phyloP scores from a whole-genome alignment of 1,140 invertebrate species.

The Rhopalosiphum maidis region DNA sequence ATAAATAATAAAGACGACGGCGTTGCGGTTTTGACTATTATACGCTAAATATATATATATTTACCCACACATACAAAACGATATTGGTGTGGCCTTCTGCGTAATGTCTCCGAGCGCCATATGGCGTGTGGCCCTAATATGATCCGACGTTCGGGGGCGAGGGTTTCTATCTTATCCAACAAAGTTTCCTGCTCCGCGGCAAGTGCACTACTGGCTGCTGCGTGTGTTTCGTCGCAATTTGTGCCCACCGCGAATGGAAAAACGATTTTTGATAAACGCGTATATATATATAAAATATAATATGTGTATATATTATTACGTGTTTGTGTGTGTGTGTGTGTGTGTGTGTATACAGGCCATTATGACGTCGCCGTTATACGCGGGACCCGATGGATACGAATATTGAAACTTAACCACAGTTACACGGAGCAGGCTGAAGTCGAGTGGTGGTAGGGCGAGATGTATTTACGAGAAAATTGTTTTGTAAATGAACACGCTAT shows the following conservation, averaged over 20 bases:
- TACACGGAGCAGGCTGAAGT: background rate
- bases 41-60: background rate
- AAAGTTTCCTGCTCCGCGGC: slow-evolving; percentile 4
- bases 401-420: background rate
- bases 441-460: too few relatives aligned
- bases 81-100: background rate
- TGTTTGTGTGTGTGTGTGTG: background rate
- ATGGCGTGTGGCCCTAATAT: background rate
- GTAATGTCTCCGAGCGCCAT: slow-evolving; percentile 41
- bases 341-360: background rate
- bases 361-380: background rate
- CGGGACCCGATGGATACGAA: background rate
- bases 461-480: too few relatives aligned
- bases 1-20: background rate
- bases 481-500: too few relatives aligned
- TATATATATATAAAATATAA: background rate
- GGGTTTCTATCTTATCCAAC: background rate
- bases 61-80: background rate
- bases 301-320: background rate
- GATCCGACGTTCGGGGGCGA: background rate
- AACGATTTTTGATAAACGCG: background rate
- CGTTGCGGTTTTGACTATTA: background rate
- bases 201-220: background rate
- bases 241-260: background rate
- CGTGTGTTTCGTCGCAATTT: slow-evolving; percentile 12